These are phyloP conservation scores for Sciaenops ocellatus DNA, from an alignment of 2,797 vertebrate genomes.

Conservation along the genomic window DNA sequence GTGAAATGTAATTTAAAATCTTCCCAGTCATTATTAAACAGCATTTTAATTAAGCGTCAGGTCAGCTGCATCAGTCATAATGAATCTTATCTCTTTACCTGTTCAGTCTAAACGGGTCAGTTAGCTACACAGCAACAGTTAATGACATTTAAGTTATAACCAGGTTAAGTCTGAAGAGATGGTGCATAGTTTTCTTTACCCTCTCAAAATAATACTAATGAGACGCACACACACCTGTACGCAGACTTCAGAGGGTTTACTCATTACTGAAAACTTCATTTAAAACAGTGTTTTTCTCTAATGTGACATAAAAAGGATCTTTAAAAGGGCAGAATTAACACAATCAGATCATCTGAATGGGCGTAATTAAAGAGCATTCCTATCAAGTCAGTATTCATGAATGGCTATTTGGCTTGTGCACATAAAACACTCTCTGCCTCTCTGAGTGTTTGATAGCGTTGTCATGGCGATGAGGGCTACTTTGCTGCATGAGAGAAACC, in stretches of 20 bases:
- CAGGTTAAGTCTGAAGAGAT: not conserved
- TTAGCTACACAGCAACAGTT: not conserved
- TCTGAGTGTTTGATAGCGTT: conserved; percentile 68
- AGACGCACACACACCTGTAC: not conserved
- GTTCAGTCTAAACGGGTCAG: not conserved
- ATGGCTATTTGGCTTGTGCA: conserved; percentile 22
- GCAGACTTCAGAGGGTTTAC: not conserved
- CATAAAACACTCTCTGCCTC: conserved; percentile 32
- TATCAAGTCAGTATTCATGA: conserved; percentile 33
- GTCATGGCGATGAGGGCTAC: conserved; percentile 68
- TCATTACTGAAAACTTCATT: not conserved
- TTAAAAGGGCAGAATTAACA: conserved; percentile 16
- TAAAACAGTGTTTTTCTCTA: conserved; percentile 2
- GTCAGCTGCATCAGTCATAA: not conserved
- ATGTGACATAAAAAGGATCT: conserved; percentile 22
- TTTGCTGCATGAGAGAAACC: conserved; percentile 65
- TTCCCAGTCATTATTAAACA: not conserved
- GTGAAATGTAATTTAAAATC: not conserved
- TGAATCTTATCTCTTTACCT: not conserved
- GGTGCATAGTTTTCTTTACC: not conserved
- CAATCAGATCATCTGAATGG: conserved; percentile 22
- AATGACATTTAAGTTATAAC: not conserved
- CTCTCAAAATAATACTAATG: not conserved
- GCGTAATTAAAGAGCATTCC: conserved; percentile 20
- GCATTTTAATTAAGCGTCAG: not conserved